phyloP scores from a whole-genome alignment of 2,888 invertebrate species.

The Pachycephus smyrnensis region DNA sequence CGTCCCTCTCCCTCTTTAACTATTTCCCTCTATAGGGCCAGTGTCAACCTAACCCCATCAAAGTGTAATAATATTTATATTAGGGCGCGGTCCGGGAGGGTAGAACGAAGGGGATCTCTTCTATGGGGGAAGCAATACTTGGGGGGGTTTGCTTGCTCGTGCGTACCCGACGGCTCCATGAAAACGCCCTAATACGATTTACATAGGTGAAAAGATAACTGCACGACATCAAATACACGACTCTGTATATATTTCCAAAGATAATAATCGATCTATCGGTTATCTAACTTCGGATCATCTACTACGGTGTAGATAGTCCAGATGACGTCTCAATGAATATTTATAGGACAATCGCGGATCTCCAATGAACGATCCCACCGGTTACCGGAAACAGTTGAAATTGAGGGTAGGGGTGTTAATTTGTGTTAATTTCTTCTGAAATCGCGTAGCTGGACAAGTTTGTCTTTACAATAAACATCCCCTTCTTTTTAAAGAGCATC shows the following conservation, averaged over 20 bases:
- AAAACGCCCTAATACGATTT: constrained; percentile 20
- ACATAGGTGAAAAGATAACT: neutral
- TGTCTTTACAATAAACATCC: too few relatives aligned
- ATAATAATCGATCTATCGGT: neutral
- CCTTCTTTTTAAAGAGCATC: too few relatives aligned
- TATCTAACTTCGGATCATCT: neutral
- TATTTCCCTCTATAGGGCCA: constrained; percentile 34
- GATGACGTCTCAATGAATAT: too few relatives aligned
- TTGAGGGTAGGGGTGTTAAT: constrained; percentile 24
- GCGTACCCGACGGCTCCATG: constrained; percentile 29
- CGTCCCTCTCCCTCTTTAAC: constrained; percentile 2
- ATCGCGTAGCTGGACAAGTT: constrained; percentile 13
- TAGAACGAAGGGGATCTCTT: constrained; percentile 39
- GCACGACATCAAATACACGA: neutral
- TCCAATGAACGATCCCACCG: neutral
- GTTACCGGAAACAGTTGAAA: neutral
- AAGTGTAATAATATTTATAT: constrained; percentile 68
- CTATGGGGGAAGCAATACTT: constrained; percentile 42
- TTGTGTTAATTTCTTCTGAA: constrained; percentile 39
- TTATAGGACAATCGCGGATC: too few relatives aligned
- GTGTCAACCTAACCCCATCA: constrained; percentile 67
- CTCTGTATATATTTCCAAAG: neutral
- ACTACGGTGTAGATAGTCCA: too few relatives aligned
- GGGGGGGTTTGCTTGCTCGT: constrained; percentile 36
- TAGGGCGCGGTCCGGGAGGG: constrained; percentile 61